A percentile compares a stretch with the other conserved stretches of the same genome.
Conservation (phyloP, 1,140 invertebrate genomes). For the Hesperophylax magnus region DNA sequence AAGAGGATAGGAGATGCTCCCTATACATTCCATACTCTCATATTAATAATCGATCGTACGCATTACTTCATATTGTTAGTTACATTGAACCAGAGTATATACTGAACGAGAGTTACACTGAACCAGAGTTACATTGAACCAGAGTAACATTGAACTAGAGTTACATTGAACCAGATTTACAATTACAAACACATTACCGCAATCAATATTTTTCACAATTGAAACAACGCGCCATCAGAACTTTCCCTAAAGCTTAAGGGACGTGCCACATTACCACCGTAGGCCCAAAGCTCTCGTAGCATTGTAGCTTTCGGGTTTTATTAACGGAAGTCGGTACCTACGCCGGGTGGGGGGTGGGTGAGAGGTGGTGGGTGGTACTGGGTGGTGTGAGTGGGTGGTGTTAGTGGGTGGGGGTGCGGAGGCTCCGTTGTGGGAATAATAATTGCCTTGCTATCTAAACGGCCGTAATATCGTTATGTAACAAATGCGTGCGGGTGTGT, state of each 20-base stretch:
- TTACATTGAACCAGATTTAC: too few relatives aligned
- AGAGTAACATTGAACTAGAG: too few relatives aligned
- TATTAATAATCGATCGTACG: too few relatives aligned
- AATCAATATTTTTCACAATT: background rate
- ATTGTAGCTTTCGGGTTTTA: constrained; percentile 42
- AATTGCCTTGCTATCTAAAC: constrained; percentile 39
- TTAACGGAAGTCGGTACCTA: constrained; percentile 38
- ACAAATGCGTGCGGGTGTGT: constrained; percentile 18
- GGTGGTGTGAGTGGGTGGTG: background rate
- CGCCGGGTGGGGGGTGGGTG: background rate
- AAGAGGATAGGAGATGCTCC: too few relatives aligned
- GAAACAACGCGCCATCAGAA: background rate
- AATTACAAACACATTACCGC: too few relatives aligned
- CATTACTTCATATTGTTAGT: too few relatives aligned
- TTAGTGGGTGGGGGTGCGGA: background rate
- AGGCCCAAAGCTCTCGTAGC: constrained; percentile 39
- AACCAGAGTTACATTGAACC: too few relatives aligned
- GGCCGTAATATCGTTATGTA: constrained; percentile 38
- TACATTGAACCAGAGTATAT: too few relatives aligned
- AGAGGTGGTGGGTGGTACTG: background rate
- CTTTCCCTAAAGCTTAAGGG: constrained; percentile 7
- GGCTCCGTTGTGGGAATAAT: constrained; percentile 25
- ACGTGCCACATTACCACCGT: constrained; percentile 2
- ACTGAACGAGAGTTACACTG: too few relatives aligned
- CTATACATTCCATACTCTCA: too few relatives aligned